These are phyloP conservation scores for Cremastobaeus sp. DNA, from an alignment of 2,888 invertebrate genomes.

Conservation along the genomic window DNA sequence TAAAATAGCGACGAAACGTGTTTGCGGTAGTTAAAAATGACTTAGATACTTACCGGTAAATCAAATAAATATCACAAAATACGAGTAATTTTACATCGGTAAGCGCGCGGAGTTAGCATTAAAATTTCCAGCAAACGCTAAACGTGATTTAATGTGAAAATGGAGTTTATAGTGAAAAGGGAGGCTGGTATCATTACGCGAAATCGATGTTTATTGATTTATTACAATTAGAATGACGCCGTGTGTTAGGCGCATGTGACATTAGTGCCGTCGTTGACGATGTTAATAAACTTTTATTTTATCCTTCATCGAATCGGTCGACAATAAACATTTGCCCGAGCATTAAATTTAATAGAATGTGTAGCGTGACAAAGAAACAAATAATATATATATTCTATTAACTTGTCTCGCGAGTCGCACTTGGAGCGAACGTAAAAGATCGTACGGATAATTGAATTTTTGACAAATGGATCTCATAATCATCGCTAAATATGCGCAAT, in stretches of 20 bases:
- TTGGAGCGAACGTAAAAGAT: conserved; percentile 21
- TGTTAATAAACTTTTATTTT: conserved; percentile 29
- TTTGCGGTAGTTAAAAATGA: conserved; percentile 15
- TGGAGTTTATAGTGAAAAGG: background rate
- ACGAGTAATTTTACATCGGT: conserved; percentile 12
- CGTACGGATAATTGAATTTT: conserved; percentile 37
- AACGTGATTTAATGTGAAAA: background rate
- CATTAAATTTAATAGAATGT: background rate
- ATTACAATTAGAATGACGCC: conserved; percentile 8
- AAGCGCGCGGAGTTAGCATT: background rate
- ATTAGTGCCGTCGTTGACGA: too few relatives aligned
- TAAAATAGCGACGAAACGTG: conserved; percentile 22
- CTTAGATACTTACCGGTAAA: conserved; percentile 7
- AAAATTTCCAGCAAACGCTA: background rate
- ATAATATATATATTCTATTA: conserved; percentile 21
- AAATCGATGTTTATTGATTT: background rate
- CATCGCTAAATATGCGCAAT: conserved; percentile 35
- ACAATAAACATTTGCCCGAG: background rate
- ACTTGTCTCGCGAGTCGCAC: conserved; percentile 23
- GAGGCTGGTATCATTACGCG: background rate
- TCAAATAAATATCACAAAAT: conserved; percentile 21
- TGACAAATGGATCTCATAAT: conserved; percentile 43
- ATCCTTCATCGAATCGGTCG: conserved; percentile 3
- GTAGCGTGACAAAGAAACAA: conserved; percentile 14
- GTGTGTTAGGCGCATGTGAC: too few relatives aligned